Evolutionary conservation across 2,113 vertebrate genomes (phyloP).

Genomic region (Mystacornis crossleyi): DNA sequence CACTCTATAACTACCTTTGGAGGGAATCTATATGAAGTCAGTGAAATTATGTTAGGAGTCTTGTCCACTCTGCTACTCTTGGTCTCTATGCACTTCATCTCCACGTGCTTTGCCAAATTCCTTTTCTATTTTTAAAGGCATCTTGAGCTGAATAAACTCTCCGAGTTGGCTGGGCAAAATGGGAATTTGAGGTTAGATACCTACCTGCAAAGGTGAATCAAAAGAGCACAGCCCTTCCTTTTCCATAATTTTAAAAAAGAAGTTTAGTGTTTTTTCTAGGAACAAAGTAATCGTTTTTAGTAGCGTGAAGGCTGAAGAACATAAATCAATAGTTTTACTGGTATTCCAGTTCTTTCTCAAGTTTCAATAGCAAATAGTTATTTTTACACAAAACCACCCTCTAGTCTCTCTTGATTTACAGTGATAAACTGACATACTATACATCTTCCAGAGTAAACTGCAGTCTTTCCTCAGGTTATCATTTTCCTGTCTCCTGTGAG

Average conservation of each 20-base stretch:
- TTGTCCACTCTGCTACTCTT: not conserved
- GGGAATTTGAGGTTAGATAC: not conserved
- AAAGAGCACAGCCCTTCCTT: not conserved
- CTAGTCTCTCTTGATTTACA: conserved; percentile 19
- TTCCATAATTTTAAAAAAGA: not conserved
- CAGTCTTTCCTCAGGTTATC: conserved; percentile 26
- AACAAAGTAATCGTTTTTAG: not conserved
- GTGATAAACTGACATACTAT: conserved; percentile 1
- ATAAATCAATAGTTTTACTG: conserved; percentile 14
- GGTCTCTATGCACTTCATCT: not conserved
- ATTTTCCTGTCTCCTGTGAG: conserved; percentile 6
- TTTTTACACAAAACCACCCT: conserved; percentile 5
- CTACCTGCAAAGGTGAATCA: not conserved
- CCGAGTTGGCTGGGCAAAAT: not conserved
- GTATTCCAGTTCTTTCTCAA: not conserved
- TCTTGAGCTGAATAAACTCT: not conserved
- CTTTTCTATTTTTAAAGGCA: not conserved
- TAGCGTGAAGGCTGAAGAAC: not conserved
- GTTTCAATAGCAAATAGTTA: conserved; percentile 18
- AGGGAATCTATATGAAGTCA: not conserved
- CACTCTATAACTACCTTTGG: not conserved
- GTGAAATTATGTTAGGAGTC: not conserved
- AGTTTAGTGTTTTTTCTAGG: not conserved
- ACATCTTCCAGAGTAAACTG: conserved; percentile 1
- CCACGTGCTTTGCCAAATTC: not conserved